phyloP scores from a whole-genome alignment of 1,140 invertebrate genomes.

The Drosophila busckii region DNA sequence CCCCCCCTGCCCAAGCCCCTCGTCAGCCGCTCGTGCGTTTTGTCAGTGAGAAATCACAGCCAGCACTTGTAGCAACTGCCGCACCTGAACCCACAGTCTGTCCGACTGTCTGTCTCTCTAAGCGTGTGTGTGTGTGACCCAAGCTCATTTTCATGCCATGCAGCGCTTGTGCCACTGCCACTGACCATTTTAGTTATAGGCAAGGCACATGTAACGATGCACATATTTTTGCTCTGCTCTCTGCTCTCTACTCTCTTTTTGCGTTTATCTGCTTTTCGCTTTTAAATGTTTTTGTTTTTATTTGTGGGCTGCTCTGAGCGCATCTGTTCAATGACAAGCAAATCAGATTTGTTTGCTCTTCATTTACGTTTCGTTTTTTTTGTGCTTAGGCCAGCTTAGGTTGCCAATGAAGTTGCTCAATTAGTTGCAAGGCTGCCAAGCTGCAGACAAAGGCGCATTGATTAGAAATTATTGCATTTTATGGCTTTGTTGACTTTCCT shows the following conservation, averaged over 20 bases:
- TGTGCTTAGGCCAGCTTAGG: neutral
- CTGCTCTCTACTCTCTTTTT: neutral
- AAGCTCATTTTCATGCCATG: constrained; percentile 37
- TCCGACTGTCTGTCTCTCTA: too few species aligned
- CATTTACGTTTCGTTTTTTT: neutral
- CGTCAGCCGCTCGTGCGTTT: neutral
- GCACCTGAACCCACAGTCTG: too few species aligned
- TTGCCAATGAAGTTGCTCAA: too few species aligned
- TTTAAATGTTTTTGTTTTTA: too few species aligned
- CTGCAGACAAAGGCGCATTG: too few species aligned
- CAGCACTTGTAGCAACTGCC: constrained; percentile 2
- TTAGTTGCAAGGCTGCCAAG: too few species aligned
- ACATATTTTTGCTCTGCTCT: constrained; percentile 1
- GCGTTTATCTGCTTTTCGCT: too few species aligned
- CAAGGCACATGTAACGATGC: too few species aligned
- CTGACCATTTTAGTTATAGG: constrained; percentile 16
- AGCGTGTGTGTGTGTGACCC: constrained; percentile 8
- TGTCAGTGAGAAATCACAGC: constrained; percentile 29
- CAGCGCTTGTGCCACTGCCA: constrained; percentile 13
- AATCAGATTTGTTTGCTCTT: constrained; percentile 11
- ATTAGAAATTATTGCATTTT: too few species aligned
- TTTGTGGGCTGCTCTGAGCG: too few species aligned
- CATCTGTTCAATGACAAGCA: constrained; percentile 7
- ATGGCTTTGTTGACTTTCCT: constrained; percentile 14
- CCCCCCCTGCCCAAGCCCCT: too few species aligned